Base-by-base conservation (phyloP, 92 coral and sea anemone species). In the Virgularia gustaviana region DNA sequence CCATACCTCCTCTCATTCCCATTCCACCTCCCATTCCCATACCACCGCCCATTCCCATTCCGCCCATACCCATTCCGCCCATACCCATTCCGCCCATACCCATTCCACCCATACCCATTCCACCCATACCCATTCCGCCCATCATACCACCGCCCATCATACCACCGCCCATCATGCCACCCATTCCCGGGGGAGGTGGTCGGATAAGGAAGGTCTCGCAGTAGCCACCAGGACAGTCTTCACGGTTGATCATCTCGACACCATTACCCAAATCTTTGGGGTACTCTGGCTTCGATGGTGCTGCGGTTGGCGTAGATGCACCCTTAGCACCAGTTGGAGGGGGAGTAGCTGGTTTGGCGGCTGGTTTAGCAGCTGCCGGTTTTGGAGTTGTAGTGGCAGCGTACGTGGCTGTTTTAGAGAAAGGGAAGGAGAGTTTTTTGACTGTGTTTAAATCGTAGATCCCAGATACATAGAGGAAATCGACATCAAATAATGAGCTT, bases 131-230 rank as follows among this genome's bases (percentile, higher is more conserved):
- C n/a, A n/a, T n/a, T n/a, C n/a, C 55, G 22, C 65, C 65, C 51
- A 36, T 62, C 2, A 44, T 33, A 49, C 36, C 39, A 18, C 70
- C 70, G 20, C 15, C 22, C 0, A 49, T 51, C 70, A 63, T 63
- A 1, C 70, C 70, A 49, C 36, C 39, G 6, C 49, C 54, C 75
- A 68, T 49, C 10, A 45, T 59, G 43, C 25, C 37, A 0, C 55
- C 57, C 60, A 68, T 49, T 4, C 75, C 75, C 1, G 75, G 75
- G 47, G 75, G 75, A 43, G 75, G 60, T 30, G 75, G 75, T 5
- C 75, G 75, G 47, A 68, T 34, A 33, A 68, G 75, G 75, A 68
- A 68, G 75, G 75, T 68, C 25, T 68, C 75, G 32, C 75, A 68
- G 45, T 68, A 68, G 1, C 75, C 75, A 6, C 75, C 75, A 3